These are phyloP conservation scores for Sycophila texana DNA, from an alignment of 2,888 invertebrate genomes.

Conservation along the genomic window DNA sequence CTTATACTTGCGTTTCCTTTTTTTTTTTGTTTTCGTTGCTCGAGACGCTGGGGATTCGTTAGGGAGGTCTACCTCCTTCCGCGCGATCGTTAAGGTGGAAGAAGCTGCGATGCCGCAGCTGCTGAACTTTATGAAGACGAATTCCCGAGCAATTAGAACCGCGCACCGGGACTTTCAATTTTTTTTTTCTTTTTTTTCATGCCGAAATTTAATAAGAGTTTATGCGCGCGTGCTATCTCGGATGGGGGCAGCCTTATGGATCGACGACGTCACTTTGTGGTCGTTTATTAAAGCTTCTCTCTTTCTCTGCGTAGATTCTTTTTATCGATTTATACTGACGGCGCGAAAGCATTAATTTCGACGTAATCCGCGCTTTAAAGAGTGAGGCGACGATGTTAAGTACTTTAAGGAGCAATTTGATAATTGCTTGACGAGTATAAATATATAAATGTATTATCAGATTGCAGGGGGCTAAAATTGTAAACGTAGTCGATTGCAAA, in stretches of 20 bases:
- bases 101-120: neutral
- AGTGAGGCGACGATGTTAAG: too few relatives aligned
- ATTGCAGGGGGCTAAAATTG: too few relatives aligned
- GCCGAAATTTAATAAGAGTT: slow-evolving; percentile 45
- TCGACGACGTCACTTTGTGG: neutral
- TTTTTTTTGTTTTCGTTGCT: neutral
- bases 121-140: slow-evolving; percentile 47
- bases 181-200: neutral
- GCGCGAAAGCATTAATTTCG: neutral
- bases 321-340: too few relatives aligned
- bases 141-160: slow-evolving; percentile 49
- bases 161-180: slow-evolving; percentile 1
- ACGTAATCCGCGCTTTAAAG: too few relatives aligned
- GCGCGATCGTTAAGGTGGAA: neutral
- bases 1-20: slow-evolving; percentile 9
- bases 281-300: too few relatives aligned
- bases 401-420: too few relatives aligned
- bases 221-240: neutral
- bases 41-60: too few relatives aligned
- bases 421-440: too few relatives aligned
- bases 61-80: slow-evolving; percentile 8
- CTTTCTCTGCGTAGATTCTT: too few relatives aligned
- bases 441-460: too few relatives aligned
- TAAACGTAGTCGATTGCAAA: too few relatives aligned
- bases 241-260: neutral